phyloP scores from a whole-genome alignment of 2,888 invertebrate species.

The Pachycephus smyrnensis region DNA sequence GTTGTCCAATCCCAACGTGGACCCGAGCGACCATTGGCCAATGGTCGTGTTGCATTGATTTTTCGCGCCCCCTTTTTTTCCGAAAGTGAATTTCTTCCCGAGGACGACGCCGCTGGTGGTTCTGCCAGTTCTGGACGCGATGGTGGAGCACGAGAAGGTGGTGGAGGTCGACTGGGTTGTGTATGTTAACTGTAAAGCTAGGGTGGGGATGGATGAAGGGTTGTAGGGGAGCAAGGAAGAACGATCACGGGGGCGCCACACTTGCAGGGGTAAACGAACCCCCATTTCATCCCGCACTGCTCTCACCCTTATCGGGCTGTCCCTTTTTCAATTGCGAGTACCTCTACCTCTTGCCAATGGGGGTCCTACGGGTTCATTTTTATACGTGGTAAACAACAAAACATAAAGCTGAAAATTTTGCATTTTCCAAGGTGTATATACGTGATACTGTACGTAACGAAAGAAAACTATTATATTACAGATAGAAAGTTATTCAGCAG shows the following conservation, averaged over 20 bases:
- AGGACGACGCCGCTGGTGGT: slow-evolving; percentile 1
- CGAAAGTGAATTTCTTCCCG: slow-evolving; percentile 62
- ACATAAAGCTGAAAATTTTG: not conserved
- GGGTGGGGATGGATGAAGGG: slow-evolving; percentile 30
- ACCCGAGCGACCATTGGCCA: slow-evolving; percentile 44
- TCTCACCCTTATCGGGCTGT: slow-evolving; percentile 50
- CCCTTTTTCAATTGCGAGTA: slow-evolving; percentile 52
- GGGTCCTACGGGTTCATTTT: not conserved
- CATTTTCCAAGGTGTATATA: not conserved
- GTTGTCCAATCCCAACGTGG: slow-evolving; percentile 48
- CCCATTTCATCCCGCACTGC: slow-evolving; percentile 41
- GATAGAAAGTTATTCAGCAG: not conserved
- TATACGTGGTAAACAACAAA: not conserved
- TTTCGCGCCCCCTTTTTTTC: slow-evolving; percentile 50
- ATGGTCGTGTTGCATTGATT: slow-evolving; percentile 57
- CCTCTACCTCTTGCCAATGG: not conserved
- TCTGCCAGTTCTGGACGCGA: not conserved
- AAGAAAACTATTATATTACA: not conserved
- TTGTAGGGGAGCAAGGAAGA: slow-evolving; percentile 14
- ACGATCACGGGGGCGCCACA: slow-evolving; percentile 13
- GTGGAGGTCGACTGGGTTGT: slow-evolving; percentile 16
- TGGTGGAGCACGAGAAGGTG: not conserved
- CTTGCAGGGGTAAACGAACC: slow-evolving; percentile 52
- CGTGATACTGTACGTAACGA: not conserved
- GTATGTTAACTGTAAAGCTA: not conserved